Evolutionary conservation across 2,888 invertebrate species (phyloP), one percentile per base, ranked within the genome.

Genomic region (Seira sanloemensis): DNA sequence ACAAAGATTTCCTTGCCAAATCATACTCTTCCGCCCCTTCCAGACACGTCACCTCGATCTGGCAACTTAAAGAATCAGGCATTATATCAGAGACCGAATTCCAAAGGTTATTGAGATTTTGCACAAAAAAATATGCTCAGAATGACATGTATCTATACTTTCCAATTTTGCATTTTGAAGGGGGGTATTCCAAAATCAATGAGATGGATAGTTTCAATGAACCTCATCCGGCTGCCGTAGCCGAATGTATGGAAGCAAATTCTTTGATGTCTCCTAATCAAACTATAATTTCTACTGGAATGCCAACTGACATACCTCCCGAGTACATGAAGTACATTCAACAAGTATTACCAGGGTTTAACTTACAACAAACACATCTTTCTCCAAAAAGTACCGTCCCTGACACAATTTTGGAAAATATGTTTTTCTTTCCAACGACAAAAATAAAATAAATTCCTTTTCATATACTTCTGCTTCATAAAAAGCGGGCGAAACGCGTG

Each of bases 241-340:
- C 50, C 1, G 26, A 26, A 7, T n/a, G 50, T 9, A 27, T 67
- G 66, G 73, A 79, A 16, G 37, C 16, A 50, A n/a, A n/a, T n/a
- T 50, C 18, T 50, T 46, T 18, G 1, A 25, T 16, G 1, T 23
- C 50, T 71, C 12, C 46, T 16, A 9, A 19, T 19, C n/a, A 25
- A 18, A 54, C 9, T 4, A 9, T 9, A 25, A 46, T 27, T 16
- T 71, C 71, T 7, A 65, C 25, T 21, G 12, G 58, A 24, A 7
- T 1, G 71, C 71, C 79, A 5, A n/a, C n/a, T n/a, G 67, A 74
- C 4, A 25, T 80, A 27, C 66, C 80, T 18, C 74, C 79, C 5
- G 73, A 73, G 25, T 80, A 68, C 19, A 54, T 80, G 58, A 67
- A 80, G 54, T 80, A 80, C 37, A 46, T 74, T 23, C 79, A 80